Conservation (phyloP, 2,888 invertebrate species). For the Scelioninae gen. 1 region DNA sequence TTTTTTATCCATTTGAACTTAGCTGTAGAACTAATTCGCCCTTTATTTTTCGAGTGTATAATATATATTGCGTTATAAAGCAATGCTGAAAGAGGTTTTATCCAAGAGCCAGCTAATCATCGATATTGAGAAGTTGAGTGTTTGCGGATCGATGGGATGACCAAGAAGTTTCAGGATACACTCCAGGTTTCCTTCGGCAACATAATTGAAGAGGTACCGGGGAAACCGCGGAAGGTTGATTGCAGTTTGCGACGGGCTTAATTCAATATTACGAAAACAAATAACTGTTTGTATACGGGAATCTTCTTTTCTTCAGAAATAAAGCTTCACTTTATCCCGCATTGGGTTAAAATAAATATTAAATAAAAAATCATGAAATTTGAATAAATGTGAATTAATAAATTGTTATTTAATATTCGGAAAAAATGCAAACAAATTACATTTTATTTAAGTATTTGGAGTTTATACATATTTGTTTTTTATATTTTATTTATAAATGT, state of each 20-base stretch:
- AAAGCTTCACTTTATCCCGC: neutral
- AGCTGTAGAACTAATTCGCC: neutral
- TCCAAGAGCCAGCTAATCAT: slow-evolving; percentile 26
- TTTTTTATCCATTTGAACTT: no score
- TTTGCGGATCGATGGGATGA: slow-evolving; percentile 47
- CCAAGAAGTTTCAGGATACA: slow-evolving; percentile 46
- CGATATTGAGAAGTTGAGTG: slow-evolving; percentile 26
- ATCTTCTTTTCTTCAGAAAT: neutral
- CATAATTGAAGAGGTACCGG: slow-evolving; percentile 47
- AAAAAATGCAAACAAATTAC: no score
- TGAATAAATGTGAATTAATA: no score
- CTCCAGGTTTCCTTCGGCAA: slow-evolving; percentile 30
- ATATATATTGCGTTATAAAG: neutral
- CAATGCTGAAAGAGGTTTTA: slow-evolving; percentile 6
- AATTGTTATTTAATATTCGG: no score
- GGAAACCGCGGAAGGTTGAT: slow-evolving; percentile 44
- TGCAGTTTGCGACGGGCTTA: slow-evolving; percentile 37
- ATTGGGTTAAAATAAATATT: neutral
- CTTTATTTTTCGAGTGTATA: neutral
- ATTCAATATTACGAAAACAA: slow-evolving; percentile 37
- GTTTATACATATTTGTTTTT: no score
- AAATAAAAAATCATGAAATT: neutral
- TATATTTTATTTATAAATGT: no score
- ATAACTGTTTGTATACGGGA: slow-evolving; percentile 1
- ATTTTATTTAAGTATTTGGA: no score